phyloP scores from a whole-genome alignment of 1,140 invertebrate species.

The Drosophila sp. region DNA sequence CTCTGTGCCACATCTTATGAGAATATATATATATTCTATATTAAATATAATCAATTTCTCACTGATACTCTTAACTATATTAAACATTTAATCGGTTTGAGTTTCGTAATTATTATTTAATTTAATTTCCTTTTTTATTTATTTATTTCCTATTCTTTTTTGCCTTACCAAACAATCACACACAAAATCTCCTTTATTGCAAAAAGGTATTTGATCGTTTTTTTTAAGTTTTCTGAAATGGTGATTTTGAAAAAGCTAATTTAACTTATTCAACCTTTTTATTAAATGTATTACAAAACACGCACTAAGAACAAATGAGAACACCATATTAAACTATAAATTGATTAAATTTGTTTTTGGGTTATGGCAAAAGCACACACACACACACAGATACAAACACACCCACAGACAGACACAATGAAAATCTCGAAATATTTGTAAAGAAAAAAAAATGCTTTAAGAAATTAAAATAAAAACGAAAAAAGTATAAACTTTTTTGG shows the following conservation, averaged over 20 bases:
- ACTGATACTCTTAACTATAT: slow-evolving; percentile 29
- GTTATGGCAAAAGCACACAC: slow-evolving; percentile 41
- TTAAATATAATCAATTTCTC: neutral
- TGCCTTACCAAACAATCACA: slow-evolving; percentile 27
- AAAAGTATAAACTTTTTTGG: slow-evolving; percentile 23
- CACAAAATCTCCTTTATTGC: slow-evolving; percentile 36
- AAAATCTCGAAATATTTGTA: slow-evolving; percentile 58
- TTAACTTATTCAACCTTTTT: slow-evolving; percentile 42
- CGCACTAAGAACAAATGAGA: slow-evolving; percentile 72
- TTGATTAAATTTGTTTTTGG: slow-evolving; percentile 23
- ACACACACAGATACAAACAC: slow-evolving; percentile 35
- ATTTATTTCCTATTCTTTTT: slow-evolving; percentile 65
- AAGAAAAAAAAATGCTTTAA: slow-evolving; percentile 20
- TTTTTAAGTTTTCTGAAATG: slow-evolving; percentile 19
- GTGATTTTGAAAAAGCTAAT: slow-evolving; percentile 39
- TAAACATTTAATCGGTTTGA: slow-evolving; percentile 43
- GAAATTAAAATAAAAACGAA: neutral
- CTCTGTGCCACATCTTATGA: neutral
- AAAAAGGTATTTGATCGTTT: slow-evolving; percentile 79
- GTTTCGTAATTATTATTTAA: slow-evolving; percentile 61
- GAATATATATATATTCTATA: neutral
- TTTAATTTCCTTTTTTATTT: slow-evolving; percentile 42
- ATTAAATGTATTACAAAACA: slow-evolving; percentile 59
- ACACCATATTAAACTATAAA: slow-evolving; percentile 19
- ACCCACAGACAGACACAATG: slow-evolving; percentile 3